A percentile compares a stretch with the other conserved stretches of the same genome.
Evolutionary conservation across 2,797 vertebrate genomes (phyloP).

Genomic region (Triplophysa yarkandensis): DNA sequence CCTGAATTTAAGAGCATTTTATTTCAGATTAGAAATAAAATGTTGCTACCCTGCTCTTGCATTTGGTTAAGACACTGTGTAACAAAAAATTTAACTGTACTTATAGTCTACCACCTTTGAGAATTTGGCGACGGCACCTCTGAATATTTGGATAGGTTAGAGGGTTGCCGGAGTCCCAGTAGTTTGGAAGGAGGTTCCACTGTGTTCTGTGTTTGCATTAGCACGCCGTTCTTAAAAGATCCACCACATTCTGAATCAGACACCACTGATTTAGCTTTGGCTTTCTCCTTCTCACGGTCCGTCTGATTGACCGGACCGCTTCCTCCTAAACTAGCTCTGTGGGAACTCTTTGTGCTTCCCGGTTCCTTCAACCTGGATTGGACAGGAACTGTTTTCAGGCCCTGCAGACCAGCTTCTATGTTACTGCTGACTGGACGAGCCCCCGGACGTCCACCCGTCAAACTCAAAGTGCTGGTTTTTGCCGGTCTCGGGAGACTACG

Average conservation of each 20-base stretch:
- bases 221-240: constrained; percentile 63
- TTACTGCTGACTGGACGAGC: constrained; percentile 87
- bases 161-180: constrained; percentile 74
- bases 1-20: too few relatives aligned
- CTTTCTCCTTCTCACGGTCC: constrained; percentile 94
- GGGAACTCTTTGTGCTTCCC: constrained; percentile 73
- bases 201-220: constrained; percentile 69
- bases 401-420: constrained; percentile 84
- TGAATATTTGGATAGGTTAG: constrained; percentile 72
- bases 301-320: constrained; percentile 89
- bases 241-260: constrained; percentile 83
- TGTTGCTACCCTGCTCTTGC: too few relatives aligned
- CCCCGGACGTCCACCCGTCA: constrained; percentile 77
- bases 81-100: too few relatives aligned
- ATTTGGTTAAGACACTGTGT: not conserved
- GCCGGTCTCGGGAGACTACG: constrained; percentile 95
- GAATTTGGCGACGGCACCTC: constrained; percentile 82
- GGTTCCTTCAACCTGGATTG: constrained; percentile 88
- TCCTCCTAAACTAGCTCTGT: constrained; percentile 65
- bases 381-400: constrained; percentile 72
- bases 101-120: constrained; percentile 92
- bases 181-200: constrained; percentile 83
- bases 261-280: constrained; percentile 90
- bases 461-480: constrained; percentile 90
- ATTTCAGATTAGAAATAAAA: too few relatives aligned